Conservation (phyloP, 2,113 vertebrate genomes). For the Sapayoa aenigma region DNA sequence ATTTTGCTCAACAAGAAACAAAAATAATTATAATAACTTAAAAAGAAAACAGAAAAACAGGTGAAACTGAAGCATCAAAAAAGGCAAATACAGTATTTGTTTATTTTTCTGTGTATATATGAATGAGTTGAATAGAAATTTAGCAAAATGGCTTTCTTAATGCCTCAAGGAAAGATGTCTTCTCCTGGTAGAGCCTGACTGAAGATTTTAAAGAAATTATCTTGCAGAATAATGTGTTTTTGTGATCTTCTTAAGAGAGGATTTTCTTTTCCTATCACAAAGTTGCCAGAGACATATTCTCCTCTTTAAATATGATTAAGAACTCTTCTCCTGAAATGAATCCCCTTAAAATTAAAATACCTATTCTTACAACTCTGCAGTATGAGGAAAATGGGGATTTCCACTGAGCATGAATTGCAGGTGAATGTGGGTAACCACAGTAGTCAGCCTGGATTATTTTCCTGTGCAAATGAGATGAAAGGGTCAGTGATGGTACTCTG, state of each 20-base stretch:
- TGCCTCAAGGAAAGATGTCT: not conserved
- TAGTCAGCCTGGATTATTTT: not conserved
- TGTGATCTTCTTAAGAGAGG: not conserved
- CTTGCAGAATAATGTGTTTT: not conserved
- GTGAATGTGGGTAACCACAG: not conserved
- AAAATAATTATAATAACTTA: not conserved
- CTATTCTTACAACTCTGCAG: not conserved
- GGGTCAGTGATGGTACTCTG: not conserved
- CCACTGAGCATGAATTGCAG: not conserved
- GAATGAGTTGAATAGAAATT: not conserved
- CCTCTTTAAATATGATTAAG: not conserved
- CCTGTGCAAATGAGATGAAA: not conserved
- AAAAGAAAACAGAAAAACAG: not conserved
- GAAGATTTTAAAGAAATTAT: not conserved
- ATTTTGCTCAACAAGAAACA: not conserved
- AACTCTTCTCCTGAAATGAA: not conserved
- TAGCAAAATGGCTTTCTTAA: slow-evolving; percentile 17
- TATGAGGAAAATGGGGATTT: not conserved
- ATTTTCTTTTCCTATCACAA: slow-evolving; percentile 13
- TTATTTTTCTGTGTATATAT: not conserved
- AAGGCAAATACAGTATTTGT: not conserved
- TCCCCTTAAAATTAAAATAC: not conserved
- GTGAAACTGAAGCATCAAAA: not conserved
- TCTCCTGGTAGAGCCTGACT: not conserved
- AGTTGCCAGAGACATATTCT: not conserved